A percentile compares a stretch with the other conserved stretches of the same genome.
These are phyloP conservation scores for Stigmatopora argus DNA, from an alignment of 2,113 vertebrate species.

Conservation along the genomic window DNA sequence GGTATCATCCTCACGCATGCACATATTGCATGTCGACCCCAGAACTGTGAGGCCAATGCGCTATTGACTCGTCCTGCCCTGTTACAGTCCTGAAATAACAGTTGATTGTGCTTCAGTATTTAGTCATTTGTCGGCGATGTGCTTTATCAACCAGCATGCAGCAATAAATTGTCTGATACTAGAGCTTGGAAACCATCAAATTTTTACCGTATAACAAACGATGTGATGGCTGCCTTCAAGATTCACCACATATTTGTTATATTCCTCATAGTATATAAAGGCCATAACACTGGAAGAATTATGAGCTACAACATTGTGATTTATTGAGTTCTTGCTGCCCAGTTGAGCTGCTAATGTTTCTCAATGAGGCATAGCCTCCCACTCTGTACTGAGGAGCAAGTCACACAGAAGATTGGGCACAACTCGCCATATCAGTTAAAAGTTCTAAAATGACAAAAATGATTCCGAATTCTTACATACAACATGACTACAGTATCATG, in stretches of 20 bases:
- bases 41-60: too few species aligned
- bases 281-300: constrained; percentile 25
- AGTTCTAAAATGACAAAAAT: constrained; percentile 22
- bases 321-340: constrained; percentile 64
- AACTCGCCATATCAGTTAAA: constrained; percentile 31
- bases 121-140: constrained; percentile 1
- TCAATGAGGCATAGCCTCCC: constrained; percentile 62
- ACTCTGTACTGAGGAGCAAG: constrained; percentile 52
- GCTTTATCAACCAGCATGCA: constrained; percentile 3
- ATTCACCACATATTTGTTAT: constrained; percentile 20
- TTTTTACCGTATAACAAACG: constrained; percentile 13
- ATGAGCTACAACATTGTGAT: constrained; percentile 44
- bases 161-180: background rate
- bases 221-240: constrained; percentile 4
- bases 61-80: background rate
- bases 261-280: constrained; percentile 36
- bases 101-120: background rate
- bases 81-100: background rate
- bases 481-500: background rate
- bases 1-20: too few species aligned
- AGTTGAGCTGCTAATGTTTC: constrained; percentile 63
- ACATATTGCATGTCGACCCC: too few species aligned
- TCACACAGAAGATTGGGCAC: constrained; percentile 37
- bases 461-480: constrained; percentile 6
- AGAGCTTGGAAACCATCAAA: constrained; percentile 13